Evolutionary conservation across 92 coral and sea anemone species (phyloP).

Genomic region (Porites evermanni): DNA sequence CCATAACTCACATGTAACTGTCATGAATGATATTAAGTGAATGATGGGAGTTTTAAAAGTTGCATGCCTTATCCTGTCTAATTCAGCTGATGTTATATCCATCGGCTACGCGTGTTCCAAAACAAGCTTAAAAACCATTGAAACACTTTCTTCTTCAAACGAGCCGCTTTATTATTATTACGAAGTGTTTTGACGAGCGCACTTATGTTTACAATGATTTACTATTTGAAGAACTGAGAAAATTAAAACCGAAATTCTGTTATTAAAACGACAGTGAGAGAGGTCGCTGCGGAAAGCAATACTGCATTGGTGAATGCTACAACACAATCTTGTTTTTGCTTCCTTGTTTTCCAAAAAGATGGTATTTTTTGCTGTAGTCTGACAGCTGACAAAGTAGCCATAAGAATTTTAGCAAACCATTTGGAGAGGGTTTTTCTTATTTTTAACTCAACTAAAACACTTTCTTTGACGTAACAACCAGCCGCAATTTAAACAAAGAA

Average conservation of each 20-base stretch:
- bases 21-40: too few species aligned
- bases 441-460: not conserved
- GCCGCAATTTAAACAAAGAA: not conserved
- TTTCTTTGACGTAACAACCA: not conserved
- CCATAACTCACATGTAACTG: too few species aligned
- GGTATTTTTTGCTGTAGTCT: too few species aligned
- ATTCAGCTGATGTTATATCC: too few species aligned
- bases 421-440: not conserved
- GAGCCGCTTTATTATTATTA: not conserved
- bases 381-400: too few species aligned
- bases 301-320: too few species aligned
- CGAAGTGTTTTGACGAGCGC: not conserved
- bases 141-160: not conserved
- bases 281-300: not conserved
- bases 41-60: too few species aligned
- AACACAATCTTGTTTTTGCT: too few species aligned
- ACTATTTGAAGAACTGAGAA: not conserved
- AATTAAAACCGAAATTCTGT: not conserved
- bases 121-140: not conserved
- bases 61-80: too few species aligned
- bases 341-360: too few species aligned
- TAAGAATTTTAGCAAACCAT: not conserved
- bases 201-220: not conserved
- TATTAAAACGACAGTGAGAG: not conserved
- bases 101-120: not conserved